Percentiles rank a stretch among this genome's conserved stretches.
Evolutionary conservation across 1,140 invertebrate genomes (phyloP).

Genomic region (Nasonia longicornis): DNA sequence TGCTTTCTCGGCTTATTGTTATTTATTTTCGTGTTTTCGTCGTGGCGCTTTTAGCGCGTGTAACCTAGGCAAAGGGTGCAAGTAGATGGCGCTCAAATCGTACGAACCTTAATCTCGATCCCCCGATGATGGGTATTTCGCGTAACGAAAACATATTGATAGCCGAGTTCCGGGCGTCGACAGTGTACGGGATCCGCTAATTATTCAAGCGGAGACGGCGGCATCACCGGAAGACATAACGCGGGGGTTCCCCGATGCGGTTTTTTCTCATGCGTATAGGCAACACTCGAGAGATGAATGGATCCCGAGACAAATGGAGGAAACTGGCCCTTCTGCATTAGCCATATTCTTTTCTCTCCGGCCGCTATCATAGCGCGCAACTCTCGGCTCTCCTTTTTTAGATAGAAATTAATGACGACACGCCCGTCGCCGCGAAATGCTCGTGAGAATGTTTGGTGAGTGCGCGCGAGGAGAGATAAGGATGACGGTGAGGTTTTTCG

Average conservation of each 20-base stretch:
- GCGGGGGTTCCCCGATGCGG: not conserved
- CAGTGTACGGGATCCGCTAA: not conserved
- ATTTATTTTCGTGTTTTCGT: not conserved
- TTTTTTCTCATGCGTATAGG: not conserved
- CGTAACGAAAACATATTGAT: conserved; percentile 22
- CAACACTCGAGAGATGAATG: conserved; percentile 10
- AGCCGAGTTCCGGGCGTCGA: not conserved
- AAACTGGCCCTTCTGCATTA: conserved; percentile 36
- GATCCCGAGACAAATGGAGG: conserved; percentile 18
- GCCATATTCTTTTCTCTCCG: conserved; percentile 2
- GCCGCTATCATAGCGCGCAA: not conserved
- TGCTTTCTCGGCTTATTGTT: not conserved
- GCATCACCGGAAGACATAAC: conserved; percentile 5
- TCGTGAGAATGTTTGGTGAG: conserved; percentile 16
- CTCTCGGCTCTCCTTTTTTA: conserved; percentile 3
- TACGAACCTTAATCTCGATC: too few relatives aligned
- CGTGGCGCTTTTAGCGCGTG: not conserved
- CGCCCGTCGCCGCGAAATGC: not conserved
- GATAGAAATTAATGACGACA: conserved; percentile 31
- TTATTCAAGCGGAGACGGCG: conserved; percentile 16
- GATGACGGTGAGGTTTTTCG: not conserved
- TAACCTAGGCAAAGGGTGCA: too few relatives aligned
- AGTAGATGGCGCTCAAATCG: too few relatives aligned
- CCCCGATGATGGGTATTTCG: too few relatives aligned
- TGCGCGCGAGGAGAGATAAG: not conserved